Conservation (phyloP, 2,888 invertebrate species). For the Drosophila incognita region DNA sequence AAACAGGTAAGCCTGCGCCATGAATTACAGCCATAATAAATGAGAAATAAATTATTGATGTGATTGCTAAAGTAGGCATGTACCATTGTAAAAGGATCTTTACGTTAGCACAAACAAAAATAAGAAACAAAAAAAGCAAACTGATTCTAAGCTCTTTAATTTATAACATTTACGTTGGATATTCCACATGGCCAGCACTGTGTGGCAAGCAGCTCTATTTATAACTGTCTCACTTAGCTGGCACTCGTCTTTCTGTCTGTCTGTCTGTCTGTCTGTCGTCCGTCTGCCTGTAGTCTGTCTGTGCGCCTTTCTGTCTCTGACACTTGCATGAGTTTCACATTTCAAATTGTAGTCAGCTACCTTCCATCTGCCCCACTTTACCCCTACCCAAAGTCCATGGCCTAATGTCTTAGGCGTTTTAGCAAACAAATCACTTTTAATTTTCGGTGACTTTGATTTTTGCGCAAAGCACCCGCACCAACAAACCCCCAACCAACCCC, state of each 20-base stretch:
- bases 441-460: constrained; percentile 81
- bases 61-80: constrained; percentile 26
- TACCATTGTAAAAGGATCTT: constrained; percentile 17
- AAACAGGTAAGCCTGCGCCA: constrained; percentile 26
- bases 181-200: constrained; percentile 15
- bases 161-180: constrained; percentile 13
- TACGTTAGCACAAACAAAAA: not conserved
- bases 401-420: constrained; percentile 74
- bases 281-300: not conserved
- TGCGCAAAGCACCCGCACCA: constrained; percentile 27
- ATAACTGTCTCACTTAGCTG: constrained; percentile 64
- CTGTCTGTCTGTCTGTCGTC: not conserved
- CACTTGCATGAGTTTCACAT: constrained; percentile 78
- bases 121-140: not conserved
- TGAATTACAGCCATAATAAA: constrained; percentile 38
- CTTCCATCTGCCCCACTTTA: not conserved
- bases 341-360: constrained; percentile 47
- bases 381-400: constrained; percentile 4
- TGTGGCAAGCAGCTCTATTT: constrained; percentile 62
- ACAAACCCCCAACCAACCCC: constrained; percentile 4
- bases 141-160: constrained; percentile 21
- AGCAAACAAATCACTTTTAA: constrained; percentile 82
- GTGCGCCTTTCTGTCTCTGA: constrained; percentile 9
- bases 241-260: constrained; percentile 23
- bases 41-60: constrained; percentile 29